Conservation (phyloP, 2,888 invertebrate species). For the Brenthis daphne region DNA sequence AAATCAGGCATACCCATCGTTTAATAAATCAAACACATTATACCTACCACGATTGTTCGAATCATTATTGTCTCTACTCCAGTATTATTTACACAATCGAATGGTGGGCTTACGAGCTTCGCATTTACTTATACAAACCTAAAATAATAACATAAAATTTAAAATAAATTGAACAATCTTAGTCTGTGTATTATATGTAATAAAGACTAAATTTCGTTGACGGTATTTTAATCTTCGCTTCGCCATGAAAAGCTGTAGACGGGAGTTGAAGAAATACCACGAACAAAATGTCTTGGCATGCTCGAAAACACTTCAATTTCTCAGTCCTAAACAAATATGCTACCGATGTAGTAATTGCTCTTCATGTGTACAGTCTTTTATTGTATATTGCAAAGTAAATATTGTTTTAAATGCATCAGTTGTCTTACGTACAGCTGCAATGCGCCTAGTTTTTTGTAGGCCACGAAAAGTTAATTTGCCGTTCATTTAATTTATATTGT, state of each 20-base stretch:
- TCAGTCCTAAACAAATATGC: slow-evolving; percentile 81
- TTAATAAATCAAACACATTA: slow-evolving; percentile 78
- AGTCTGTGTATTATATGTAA: slow-evolving; percentile 28
- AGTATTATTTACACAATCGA: slow-evolving; percentile 70
- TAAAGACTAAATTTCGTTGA: slow-evolving; percentile 29
- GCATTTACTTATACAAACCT: slow-evolving; percentile 43
- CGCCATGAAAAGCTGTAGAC: slow-evolving; percentile 32
- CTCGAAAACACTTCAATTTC: slow-evolving; percentile 78
- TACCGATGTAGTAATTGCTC: slow-evolving; percentile 78
- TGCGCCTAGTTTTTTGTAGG: slow-evolving; percentile 52
- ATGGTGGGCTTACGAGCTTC: slow-evolving; percentile 56
- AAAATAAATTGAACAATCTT: slow-evolving; percentile 21
- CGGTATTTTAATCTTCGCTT: slow-evolving; percentile 10
- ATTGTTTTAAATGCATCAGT: slow-evolving; percentile 77
- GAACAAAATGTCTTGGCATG: slow-evolving; percentile 72
- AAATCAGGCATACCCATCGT: slow-evolving; percentile 51
- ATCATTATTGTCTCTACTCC: slow-evolving; percentile 73
- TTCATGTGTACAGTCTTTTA: slow-evolving; percentile 78
- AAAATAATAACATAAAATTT: slow-evolving; percentile 33
- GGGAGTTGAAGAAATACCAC: slow-evolving; percentile 62
- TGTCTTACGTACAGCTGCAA: slow-evolving; percentile 74
- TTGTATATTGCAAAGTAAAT: slow-evolving; percentile 79
- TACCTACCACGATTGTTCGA: slow-evolving; percentile 68
- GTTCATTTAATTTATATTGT: slow-evolving; percentile 63
- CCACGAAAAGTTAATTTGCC: slow-evolving; percentile 68